Base-by-base conservation (phyloP, 2,888 invertebrate genomes). In the Callyntrura guangdongensis region DNA sequence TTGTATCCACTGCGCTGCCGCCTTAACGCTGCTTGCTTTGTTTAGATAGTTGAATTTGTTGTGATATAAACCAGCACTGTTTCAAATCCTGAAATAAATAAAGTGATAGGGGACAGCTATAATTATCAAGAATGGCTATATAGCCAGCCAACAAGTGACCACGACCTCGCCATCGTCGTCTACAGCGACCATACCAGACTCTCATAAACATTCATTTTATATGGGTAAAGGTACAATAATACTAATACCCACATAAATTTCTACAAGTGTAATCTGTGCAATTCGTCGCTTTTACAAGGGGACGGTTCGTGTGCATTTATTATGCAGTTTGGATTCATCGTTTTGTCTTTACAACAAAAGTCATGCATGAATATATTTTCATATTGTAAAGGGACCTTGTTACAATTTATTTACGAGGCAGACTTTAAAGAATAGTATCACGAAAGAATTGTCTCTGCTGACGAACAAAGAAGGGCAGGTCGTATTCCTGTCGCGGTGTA, bases 381-480 rank as follows among this genome's bases (percentile, higher is more conserved):
- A 61, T 59, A 5, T 59, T 25, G n/a, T 14, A 12, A 79, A 86
- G 86, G 69, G 67, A 49, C 87, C 87, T 88, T 88, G 82, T 82
- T 88, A 81, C 88, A 82, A 36, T 86, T 84, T 81, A 77, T 79
- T 82, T 82, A 82, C 56, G 69, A 82, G 87, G 36, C 69, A 27
- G 69, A 20, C 61, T 56, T 56, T 86, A 67, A 79, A 67, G 59
- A 72, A 82, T 72, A 86, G 64, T 77, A 77, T 86, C 74, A 86
- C 86, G 49, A 74, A 25, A 22, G 47, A 56, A 82, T 81, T 53
- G 69, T 87, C 67, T 87, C 47, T 27, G 17, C 27, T 36, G 69
- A 81, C 79, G 11, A 82, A 72, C 86, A 86, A 86, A 86, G 86
- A 86, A 86, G 86, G 86, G 86, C 86, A 86, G 77, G 86, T 64